phyloP scores from a whole-genome alignment of 1,140 invertebrate genomes.

The Zelostemma sp. region DNA sequence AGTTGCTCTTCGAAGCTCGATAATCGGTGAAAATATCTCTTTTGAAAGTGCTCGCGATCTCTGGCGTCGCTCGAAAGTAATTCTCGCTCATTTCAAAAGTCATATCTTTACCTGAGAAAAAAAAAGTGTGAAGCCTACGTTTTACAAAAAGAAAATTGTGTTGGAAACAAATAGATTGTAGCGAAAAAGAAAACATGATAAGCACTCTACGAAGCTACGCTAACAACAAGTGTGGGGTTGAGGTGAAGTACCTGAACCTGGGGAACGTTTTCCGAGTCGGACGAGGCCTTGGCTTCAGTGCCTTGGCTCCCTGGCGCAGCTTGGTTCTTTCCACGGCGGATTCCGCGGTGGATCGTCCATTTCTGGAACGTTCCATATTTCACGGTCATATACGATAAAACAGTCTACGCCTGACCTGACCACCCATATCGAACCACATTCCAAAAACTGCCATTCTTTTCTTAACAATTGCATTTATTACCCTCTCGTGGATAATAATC shows the following conservation, averaged over 20 bases:
- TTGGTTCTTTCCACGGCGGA: slow-evolving; percentile 79
- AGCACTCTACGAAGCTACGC: slow-evolving; percentile 51
- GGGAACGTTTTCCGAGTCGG: slow-evolving; percentile 67
- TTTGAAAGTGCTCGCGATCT: no score
- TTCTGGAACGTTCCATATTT: slow-evolving; percentile 75
- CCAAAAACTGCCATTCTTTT: no score
- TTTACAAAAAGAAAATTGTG: no score
- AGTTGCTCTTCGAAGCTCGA: no score
- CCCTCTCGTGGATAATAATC: slow-evolving; percentile 15
- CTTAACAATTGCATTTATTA: not conserved
- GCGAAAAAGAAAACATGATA: slow-evolving; percentile 28
- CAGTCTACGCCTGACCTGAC: slow-evolving; percentile 15
- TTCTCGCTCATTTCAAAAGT: no score
- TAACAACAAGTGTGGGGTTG: slow-evolving; percentile 61
- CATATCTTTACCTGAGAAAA: no score
- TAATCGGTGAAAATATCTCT: no score
- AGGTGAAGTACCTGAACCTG: slow-evolving; percentile 68
- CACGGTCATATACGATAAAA: slow-evolving; percentile 55
- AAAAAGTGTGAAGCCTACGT: slow-evolving; percentile 5
- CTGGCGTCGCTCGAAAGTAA: no score
- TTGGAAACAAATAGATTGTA: no score
- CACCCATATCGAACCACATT: not conserved
- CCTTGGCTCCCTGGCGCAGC: slow-evolving; percentile 71
- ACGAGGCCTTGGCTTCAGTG: slow-evolving; percentile 67
- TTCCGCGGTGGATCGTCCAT: slow-evolving; percentile 83